Evolutionary conservation across 2,888 invertebrate genomes (phyloP).

Genomic region (Pristionchus entomophagus): DNA sequence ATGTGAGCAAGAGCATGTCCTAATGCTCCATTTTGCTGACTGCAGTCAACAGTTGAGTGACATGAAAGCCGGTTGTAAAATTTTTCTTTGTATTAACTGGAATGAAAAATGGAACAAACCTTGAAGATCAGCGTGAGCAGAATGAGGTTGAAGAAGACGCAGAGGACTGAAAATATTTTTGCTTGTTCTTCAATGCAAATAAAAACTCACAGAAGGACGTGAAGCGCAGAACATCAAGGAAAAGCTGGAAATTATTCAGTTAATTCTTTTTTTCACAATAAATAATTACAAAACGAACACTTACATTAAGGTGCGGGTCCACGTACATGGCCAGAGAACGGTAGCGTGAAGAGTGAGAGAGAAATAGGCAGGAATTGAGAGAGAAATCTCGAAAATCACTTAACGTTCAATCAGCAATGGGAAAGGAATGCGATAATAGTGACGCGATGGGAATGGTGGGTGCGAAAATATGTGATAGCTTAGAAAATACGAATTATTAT

Average conservation of each 20-base stretch:
- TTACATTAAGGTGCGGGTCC: background rate
- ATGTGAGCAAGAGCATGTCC: background rate
- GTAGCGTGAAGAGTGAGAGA: background rate
- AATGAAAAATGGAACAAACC: too few species aligned
- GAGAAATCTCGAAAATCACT: too few species aligned
- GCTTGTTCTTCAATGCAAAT: background rate
- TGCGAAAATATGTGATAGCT: too few species aligned
- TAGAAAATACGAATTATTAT: too few species aligned
- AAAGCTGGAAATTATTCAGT: background rate
- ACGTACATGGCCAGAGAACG: background rate
- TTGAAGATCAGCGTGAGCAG: background rate
- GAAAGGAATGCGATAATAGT: too few species aligned
- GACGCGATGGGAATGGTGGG: too few species aligned
- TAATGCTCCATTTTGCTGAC: background rate
- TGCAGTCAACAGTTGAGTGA: background rate
- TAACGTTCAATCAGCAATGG: too few species aligned
- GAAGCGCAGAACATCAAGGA: background rate
- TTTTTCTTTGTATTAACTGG: too few species aligned
- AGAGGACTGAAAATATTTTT: background rate
- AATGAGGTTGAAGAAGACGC: background rate
- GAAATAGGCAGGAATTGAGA: too few species aligned
- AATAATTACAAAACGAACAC: background rate
- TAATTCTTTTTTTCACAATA: background rate
- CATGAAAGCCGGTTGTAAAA: too few species aligned
- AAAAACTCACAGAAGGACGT: background rate